Evolutionary conservation across 1,140 invertebrate species (phyloP), one percentile per base, ranked within the genome.

Genomic region (Aporrectodea caliginosa): DNA sequence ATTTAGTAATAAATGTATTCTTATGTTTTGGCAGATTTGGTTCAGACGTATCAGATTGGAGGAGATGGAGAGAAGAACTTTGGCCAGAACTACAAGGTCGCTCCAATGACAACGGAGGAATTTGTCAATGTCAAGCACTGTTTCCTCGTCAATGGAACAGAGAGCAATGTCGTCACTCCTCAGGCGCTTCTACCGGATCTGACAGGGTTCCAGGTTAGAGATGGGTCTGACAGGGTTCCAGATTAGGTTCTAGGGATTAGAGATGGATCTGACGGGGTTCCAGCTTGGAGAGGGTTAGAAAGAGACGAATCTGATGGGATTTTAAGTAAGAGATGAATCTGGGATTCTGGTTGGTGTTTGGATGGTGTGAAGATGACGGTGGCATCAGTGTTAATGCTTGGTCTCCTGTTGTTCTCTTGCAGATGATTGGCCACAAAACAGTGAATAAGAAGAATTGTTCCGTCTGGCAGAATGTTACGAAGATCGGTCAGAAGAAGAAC

Each of bases 141-240:
- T 85, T 92, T 98, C 35, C 92, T 94, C 89, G 92, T 95, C 0
- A 94, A 96, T 88, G 95, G 95, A 16, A 92, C 91, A 1, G 82
- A 85, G 0, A 90, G 92, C 0, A 84, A 88, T 73, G 86, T 88
- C 31, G 91, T 97, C 73, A 84, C 86, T 1, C 89, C 93, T 0
- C 96, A 97, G 88, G 90, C 91, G 12, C 92, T 96, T 78, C 85
- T 98, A 77, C 96, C 96, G 0, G 92, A 96, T 85, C 90, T 94
- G 27, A 91, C 90, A 16, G 91, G 91, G 80, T 96, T 97, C 86
- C 89, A 80, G 69, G 84, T 87, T 81, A 79, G 79, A 72, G 22
- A 22, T 12, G 43, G 14, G n/a, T 1, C 32, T 58, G 34, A 72
- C 2, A 6, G 78, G n/a, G 30, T 16, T 16, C 16, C 29, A 69